Conservation (phyloP, 2,113 vertebrate genomes). For the Camelus dromedarius region DNA sequence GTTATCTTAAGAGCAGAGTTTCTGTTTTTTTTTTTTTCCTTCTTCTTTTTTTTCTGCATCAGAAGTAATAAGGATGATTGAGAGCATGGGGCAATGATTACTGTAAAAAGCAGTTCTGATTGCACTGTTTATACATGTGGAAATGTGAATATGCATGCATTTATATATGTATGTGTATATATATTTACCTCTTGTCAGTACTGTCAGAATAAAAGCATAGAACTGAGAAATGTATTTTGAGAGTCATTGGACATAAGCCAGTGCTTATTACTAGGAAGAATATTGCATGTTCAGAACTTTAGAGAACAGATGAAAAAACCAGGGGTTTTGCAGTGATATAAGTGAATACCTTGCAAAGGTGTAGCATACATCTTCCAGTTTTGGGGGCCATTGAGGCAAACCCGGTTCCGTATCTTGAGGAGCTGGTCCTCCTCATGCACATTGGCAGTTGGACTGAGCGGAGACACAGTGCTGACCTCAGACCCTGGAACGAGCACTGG, state of each 20-base stretch:
- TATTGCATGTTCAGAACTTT: not conserved
- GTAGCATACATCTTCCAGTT: not conserved
- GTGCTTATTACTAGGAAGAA: not conserved
- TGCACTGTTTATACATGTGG: not conserved
- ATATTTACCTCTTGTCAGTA: not conserved
- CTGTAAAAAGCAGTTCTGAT: not conserved
- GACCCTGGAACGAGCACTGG: not conserved
- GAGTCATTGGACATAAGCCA: not conserved
- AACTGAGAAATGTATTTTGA: slow-evolving; percentile 43
- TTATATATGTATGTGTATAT: not conserved
- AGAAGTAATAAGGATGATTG: slow-evolving; percentile 14
- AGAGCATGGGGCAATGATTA: not conserved
- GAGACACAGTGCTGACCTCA: not conserved
- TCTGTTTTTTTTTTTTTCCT: not conserved
- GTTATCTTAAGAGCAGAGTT: slow-evolving; percentile 73
- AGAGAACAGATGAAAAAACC: not conserved
- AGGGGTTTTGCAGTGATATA: not conserved
- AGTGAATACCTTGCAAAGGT: not conserved
- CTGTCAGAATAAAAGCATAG: slow-evolving; percentile 11
- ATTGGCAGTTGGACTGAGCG: not conserved
- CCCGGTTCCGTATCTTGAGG: not conserved
- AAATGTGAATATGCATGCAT: not conserved
- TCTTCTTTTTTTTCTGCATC: not conserved
- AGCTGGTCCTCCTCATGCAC: not conserved
- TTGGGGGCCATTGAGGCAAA: not conserved